Evolutionary conservation across 2,797 vertebrate genomes (phyloP).

Genomic region (Avahi laniger): DNA sequence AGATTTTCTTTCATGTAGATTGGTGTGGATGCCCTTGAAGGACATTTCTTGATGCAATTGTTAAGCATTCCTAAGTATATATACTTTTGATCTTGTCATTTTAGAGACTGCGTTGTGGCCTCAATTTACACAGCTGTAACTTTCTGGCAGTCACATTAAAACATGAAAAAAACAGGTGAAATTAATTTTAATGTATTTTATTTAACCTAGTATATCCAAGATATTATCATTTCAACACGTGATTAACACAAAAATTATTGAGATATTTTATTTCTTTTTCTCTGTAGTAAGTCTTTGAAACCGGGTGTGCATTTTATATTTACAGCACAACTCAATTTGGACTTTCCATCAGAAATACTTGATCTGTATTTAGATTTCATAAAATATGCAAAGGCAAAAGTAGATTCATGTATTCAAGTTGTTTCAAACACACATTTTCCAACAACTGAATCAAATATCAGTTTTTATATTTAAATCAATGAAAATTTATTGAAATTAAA

Average conservation of each 20-base stretch:
- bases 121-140: background rate
- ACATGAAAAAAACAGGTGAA: background rate
- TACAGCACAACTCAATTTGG: background rate
- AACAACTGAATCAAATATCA: background rate
- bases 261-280: background rate
- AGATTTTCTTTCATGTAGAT: background rate
- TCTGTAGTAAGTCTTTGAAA: background rate
- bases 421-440: background rate
- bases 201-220: background rate
- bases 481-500: background rate
- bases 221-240: background rate
- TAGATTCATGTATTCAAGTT: background rate
- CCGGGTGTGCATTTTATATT: background rate
- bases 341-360: slow-evolving; percentile 16
- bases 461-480: background rate
- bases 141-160: background rate
- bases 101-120: background rate
- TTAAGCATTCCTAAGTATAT: background rate
- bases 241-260: background rate
- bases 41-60: background rate
- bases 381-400: background rate
- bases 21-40: background rate
- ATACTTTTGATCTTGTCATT: background rate
- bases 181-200: background rate
- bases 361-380: background rate